Evolutionary conservation across 2,888 invertebrate genomes (phyloP).

Genomic region (Chaetogeoica ovagalla): DNA sequence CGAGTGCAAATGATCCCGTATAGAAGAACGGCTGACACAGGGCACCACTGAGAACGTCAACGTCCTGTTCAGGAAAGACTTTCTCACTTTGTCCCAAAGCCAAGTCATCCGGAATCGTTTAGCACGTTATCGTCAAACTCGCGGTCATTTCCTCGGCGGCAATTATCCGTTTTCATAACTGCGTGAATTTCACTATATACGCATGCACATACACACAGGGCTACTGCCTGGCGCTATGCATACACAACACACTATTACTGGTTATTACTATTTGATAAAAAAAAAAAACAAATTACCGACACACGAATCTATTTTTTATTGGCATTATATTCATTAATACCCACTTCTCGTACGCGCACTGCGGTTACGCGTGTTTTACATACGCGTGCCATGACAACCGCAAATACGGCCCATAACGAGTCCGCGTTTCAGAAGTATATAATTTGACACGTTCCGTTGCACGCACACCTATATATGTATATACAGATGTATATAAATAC

Average conservation of each 20-base stretch:
- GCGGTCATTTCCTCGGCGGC: neutral
- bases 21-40: constrained; percentile 30
- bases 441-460: constrained; percentile 29
- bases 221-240: too few relatives aligned
- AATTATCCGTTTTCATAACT: neutral
- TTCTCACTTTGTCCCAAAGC: constrained; percentile 58
- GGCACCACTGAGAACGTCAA: constrained; percentile 41
- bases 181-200: too few relatives aligned
- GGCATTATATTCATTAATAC: neutral
- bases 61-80: constrained; percentile 56
- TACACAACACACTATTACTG: too few relatives aligned
- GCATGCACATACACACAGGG: too few relatives aligned
- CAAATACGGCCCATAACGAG: neutral
- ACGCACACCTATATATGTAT: too few relatives aligned
- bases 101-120: constrained; percentile 57
- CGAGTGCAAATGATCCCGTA: constrained; percentile 20
- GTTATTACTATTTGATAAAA: too few relatives aligned
- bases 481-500: too few relatives aligned
- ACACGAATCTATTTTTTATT: neutral
- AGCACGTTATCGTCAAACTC: neutral
- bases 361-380: constrained; percentile 23
- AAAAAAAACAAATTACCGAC: neutral
- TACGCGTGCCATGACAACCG: constrained; percentile 46
- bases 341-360: too few relatives aligned
- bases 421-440: constrained; percentile 9